A percentile compares a stretch with the other conserved stretches of the same genome.
Evolutionary conservation across 2,797 vertebrate species (phyloP).

Genomic region (Botia kubotai): DNA sequence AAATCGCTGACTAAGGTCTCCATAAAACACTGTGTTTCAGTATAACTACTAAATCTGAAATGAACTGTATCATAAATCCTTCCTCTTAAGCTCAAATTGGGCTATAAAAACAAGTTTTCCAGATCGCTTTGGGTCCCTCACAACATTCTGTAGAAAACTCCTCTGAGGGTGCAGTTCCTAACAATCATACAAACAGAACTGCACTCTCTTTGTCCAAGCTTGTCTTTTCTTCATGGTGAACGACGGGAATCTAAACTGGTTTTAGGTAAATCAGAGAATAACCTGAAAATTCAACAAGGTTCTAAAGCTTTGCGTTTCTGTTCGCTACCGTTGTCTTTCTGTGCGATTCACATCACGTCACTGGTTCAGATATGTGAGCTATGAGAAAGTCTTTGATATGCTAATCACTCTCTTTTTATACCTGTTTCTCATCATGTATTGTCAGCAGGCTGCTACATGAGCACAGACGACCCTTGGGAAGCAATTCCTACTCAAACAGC

Average conservation of each 20-base stretch:
- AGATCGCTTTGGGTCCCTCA: no score
- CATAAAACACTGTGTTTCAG: no score
- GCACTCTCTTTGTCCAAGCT: no score
- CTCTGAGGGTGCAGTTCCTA: not conserved
- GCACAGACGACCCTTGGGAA: constrained; percentile 36
- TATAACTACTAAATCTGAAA: no score
- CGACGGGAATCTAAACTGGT: not conserved
- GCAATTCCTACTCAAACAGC: constrained; percentile 46
- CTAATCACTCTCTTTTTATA: constrained; percentile 45
- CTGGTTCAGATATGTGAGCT: constrained; percentile 25
- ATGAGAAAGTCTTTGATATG: constrained; percentile 49
- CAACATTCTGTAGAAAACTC: no score
- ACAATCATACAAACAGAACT: not conserved
- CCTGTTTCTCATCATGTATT: constrained; percentile 40
- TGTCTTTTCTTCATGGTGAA: not conserved
- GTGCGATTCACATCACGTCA: not conserved
- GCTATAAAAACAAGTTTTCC: no score
- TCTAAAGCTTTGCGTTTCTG: constrained; percentile 4
- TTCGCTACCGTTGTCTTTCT: constrained; percentile 20
- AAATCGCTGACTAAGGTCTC: no score
- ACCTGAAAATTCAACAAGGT: not conserved
- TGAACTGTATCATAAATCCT: no score
- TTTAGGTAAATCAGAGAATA: constrained; percentile 19
- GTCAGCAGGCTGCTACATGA: constrained; percentile 41
- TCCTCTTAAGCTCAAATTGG: no score